Evolutionary conservation across 2,797 vertebrate species (phyloP), one percentile per base, ranked within the genome.

Genomic region (Nothura maculosa): DNA sequence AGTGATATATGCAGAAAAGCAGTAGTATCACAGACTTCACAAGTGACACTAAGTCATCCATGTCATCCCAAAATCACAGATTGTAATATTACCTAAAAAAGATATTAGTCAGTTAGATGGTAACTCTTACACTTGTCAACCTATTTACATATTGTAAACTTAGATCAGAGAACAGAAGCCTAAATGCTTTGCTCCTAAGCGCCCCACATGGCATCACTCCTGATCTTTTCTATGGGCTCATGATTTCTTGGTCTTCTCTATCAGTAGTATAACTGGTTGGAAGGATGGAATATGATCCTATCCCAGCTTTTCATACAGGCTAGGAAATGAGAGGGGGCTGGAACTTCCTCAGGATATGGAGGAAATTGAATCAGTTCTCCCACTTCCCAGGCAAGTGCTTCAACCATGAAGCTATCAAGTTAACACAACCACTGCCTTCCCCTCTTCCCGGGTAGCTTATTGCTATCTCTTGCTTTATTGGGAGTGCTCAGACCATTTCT

Each of bases 311-410:
- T 70, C 11, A 1, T 43, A 86, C 80, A 88, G 48, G 48, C 52
- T 94, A 87, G 89, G 89, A 96, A 90, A 87, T 76, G 87, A 77
- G 80, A 96, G 70, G 70, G 85, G 89, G 74, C 57, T 91, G 85
- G 69, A 34, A 82, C 81, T 94, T 96, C 96, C 95, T 96, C 95
- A 96, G 96, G 96, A 96, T 96, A 30, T 76, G 19, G n/a, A 87
- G 95, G 95, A 96, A 96, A 89, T 50, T 95, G 87, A 96, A 81
- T 96, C 95, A 96, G 42, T 92, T 92, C 87, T 96, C 92, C 92
- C 92, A 96, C 79, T 93, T 94, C 80, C 87, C 76, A 91, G 73
- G n/a, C 69, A 87, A 93, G 69, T 38, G 61, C 43, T 74, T 88
- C 89, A 55, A 11, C 38, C 75, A 47, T 42, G 64, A 70, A 73